Percentiles rank a stretch among this genome's conserved stretches.
Evolutionary conservation across 2,888 invertebrate species (phyloP).

Genomic region (Zeuzera pyrina): DNA sequence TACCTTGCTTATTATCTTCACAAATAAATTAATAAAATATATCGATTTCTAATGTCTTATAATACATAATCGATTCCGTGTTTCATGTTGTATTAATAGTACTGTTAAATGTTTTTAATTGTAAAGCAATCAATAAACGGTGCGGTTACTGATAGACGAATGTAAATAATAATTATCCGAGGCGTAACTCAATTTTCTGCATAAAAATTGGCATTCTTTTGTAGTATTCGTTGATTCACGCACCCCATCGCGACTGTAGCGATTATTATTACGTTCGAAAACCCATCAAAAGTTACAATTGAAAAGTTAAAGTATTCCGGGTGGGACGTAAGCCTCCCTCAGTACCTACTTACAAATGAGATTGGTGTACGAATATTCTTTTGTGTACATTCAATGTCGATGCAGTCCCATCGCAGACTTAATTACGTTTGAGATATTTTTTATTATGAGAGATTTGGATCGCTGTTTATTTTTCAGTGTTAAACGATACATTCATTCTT

Average conservation of each 20-base stretch:
- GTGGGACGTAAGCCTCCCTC: constrained; percentile 54
- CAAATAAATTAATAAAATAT: not conserved
- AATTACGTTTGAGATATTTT: constrained; percentile 24
- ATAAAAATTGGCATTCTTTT: constrained; percentile 69
- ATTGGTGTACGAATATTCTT: constrained; percentile 62
- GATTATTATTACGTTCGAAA: constrained; percentile 73
- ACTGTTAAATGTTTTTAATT: not conserved
- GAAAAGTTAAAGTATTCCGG: constrained; percentile 72
- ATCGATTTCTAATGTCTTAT: not conserved
- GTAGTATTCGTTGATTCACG: constrained; percentile 57
- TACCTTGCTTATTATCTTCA: constrained; percentile 18
- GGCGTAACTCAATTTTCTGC: constrained; percentile 65
- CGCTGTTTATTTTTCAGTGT: not conserved
- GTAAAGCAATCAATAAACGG: not conserved
- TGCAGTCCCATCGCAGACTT: constrained; percentile 25
- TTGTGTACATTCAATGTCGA: constrained; percentile 43
- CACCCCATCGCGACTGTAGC: constrained; percentile 58
- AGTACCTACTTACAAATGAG: constrained; percentile 64
- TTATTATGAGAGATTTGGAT: too few relatives aligned
- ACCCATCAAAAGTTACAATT: constrained; percentile 74
- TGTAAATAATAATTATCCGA: constrained; percentile 50
- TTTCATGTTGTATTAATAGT: not conserved
- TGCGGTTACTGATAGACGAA: constrained; percentile 19
- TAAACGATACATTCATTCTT: constrained; percentile 1
- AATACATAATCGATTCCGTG: not conserved